These are phyloP conservation scores for Nomada fabriciana DNA, from an alignment of 2,888 invertebrate species.

Conservation along the genomic window DNA sequence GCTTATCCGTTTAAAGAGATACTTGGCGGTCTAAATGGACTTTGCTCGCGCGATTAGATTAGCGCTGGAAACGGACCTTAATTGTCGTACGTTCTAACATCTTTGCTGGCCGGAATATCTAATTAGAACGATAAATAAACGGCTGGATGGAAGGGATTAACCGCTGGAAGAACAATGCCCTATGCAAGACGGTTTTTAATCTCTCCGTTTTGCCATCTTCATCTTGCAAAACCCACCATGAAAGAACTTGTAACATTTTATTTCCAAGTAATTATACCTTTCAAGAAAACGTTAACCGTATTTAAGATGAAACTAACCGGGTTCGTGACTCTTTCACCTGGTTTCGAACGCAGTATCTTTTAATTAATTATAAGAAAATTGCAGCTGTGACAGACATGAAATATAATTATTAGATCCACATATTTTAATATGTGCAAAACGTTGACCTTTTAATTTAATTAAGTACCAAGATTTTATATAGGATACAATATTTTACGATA, in stretches of 20 bases:
- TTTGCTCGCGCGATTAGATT: constrained; percentile 54
- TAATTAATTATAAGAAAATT: too few species aligned
- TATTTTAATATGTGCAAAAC: too few species aligned
- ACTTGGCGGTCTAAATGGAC: constrained; percentile 56
- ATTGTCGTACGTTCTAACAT: constrained; percentile 42
- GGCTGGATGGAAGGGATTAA: background rate
- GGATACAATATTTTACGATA: background rate
- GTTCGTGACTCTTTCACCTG: too few species aligned
- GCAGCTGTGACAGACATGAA: too few species aligned
- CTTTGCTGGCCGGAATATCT: constrained; percentile 38
- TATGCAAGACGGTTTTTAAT: background rate
- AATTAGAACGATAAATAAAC: constrained; percentile 55
- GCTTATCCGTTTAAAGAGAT: constrained; percentile 58
- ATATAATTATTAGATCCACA: too few species aligned
- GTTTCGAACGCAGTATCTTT: too few species aligned
- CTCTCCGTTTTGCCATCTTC: background rate
- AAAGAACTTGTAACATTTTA: background rate
- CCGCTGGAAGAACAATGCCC: background rate
- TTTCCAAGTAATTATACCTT: too few species aligned
- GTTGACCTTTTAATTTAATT: background rate
- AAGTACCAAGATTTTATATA: background rate
- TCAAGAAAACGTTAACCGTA: too few species aligned
- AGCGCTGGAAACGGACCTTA: constrained; percentile 38
- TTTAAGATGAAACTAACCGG: too few species aligned
- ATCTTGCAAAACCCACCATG: too few species aligned